Base-by-base conservation (phyloP, 2,797 vertebrate species). In the Danionella dracula region DNA sequence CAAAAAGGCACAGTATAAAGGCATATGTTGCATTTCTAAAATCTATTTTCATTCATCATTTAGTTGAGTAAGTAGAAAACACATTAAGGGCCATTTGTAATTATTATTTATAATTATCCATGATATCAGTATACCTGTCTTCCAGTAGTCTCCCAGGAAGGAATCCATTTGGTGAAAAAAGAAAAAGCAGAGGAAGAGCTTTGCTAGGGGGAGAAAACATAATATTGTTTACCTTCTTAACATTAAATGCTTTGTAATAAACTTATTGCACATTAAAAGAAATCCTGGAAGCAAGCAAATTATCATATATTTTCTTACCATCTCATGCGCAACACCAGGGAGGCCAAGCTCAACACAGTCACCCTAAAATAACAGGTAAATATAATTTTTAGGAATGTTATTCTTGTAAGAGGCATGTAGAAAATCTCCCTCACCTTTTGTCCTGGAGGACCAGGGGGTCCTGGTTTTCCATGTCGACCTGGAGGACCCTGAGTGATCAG, bases 261-360 rank as follows among this genome's bases (percentile, higher is more conserved):
- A 27, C 23, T n/a, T n/a, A n/a, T n/a, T n/a, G n/a, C n/a, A n/a
- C n/a, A n/a, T n/a, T n/a, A n/a, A n/a, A n/a, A n/a, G n/a, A n/a
- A n/a, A n/a, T n/a, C n/a, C n/a, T n/a, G n/a, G n/a, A n/a, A n/a
- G n/a, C n/a, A n/a, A n/a, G n/a, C n/a, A n/a, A n/a, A 10, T 13
- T 8, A 17, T 1, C 4, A 35, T 27, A 8, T 44, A 20, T n/a
- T 56, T 1, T 55, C 27, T 71, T 81, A 94, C 93, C 89, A 90
- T 92, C 69, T 87, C 83, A 60, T 90, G 90, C 0, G 74, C 68
- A 2, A 82, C 49, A 53, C 90, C 90, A 0, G 90, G 87, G 20
- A 89, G 86, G 17, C 90, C 91, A 0, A 91, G 76, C 8, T 90
- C 88, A 1, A 90, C 91, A 27, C 70, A 1, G 5, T 91, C 85